A percentile compares a stretch with the other conserved stretches of the same genome.
Evolutionary conservation across 2,888 invertebrate genomes (phyloP).

Genomic region (Ditula angustiorana): DNA sequence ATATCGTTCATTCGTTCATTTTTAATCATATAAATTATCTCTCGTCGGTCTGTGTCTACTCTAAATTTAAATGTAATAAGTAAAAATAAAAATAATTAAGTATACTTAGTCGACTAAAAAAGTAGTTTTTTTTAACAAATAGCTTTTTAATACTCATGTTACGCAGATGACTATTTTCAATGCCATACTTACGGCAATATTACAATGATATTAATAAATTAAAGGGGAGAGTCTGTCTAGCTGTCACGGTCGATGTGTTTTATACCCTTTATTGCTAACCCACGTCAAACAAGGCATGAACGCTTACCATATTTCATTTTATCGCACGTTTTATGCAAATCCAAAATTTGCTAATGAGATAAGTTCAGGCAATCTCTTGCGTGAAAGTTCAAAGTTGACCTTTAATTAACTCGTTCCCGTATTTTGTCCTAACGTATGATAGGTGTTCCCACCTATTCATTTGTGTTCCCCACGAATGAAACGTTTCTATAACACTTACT

Average conservation of each 20-base stretch:
- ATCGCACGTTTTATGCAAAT: conserved; percentile 17
- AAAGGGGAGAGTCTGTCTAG: neutral
- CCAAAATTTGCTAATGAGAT: conserved; percentile 25
- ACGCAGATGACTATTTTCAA: neutral
- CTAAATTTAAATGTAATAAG: too few relatives aligned
- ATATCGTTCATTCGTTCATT: too few relatives aligned
- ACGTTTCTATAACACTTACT: too few relatives aligned
- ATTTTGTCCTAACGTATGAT: neutral
- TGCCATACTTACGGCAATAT: neutral
- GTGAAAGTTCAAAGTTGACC: conserved; percentile 17
- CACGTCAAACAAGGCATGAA: conserved; percentile 7
- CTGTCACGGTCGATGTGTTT: neutral
- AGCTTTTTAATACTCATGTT: neutral
- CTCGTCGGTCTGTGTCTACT: conserved; percentile 7
- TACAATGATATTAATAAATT: neutral
- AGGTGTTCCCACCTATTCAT: neutral
- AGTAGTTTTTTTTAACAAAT: too few relatives aligned
- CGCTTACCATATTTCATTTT: neutral
- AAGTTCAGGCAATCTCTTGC: conserved; percentile 21
- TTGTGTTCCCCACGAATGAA: neutral
- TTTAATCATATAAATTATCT: conserved; percentile 18
- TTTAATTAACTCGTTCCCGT: neutral
- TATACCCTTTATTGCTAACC: neutral
- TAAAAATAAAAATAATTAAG: too few relatives aligned
- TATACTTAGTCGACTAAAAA: too few relatives aligned